These are phyloP conservation scores for Ferrisia virgata DNA, from an alignment of 2,888 invertebrate genomes.

Conservation along the genomic window DNA sequence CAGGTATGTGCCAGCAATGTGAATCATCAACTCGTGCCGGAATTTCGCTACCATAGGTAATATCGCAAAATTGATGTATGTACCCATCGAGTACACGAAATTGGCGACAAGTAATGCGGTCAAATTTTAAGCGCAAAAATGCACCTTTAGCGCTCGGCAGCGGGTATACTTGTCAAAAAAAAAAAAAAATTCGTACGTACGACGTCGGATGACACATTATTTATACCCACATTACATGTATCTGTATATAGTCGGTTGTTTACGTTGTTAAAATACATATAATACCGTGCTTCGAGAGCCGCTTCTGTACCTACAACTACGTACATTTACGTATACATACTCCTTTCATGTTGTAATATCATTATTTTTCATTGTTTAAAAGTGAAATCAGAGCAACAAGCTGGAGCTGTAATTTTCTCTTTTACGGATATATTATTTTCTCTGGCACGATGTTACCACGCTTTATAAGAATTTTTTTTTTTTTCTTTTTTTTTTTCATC, in stretches of 20 bases:
- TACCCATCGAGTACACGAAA: neutral
- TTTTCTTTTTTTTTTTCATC: neutral
- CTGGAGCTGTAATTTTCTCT: slow-evolving; percentile 4
- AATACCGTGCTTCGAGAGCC: neutral
- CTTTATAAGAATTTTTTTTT: slow-evolving; percentile 2
- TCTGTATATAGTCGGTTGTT: neutral
- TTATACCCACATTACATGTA: neutral
- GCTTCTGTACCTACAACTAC: neutral
- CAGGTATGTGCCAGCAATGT: too few species aligned
- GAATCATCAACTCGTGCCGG: too few species aligned
- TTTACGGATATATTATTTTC: slow-evolving; percentile 11
- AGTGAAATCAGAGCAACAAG: slow-evolving; percentile 9
- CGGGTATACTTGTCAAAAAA: neutral
- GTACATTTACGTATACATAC: neutral
- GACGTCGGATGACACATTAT: neutral
- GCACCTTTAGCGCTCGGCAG: neutral
- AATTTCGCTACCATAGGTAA: too few species aligned
- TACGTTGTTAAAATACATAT: neutral
- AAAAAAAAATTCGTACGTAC: too few species aligned
- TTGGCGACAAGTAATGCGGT: neutral
- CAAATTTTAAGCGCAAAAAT: neutral
- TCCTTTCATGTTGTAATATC: slow-evolving; percentile 11
- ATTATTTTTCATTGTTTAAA: slow-evolving; percentile 17
- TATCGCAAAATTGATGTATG: too few species aligned
- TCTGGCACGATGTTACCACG: slow-evolving; percentile 7